Evolutionary conservation across 2,113 vertebrate species (phyloP).

Genomic region (Trichechus manatus): DNA sequence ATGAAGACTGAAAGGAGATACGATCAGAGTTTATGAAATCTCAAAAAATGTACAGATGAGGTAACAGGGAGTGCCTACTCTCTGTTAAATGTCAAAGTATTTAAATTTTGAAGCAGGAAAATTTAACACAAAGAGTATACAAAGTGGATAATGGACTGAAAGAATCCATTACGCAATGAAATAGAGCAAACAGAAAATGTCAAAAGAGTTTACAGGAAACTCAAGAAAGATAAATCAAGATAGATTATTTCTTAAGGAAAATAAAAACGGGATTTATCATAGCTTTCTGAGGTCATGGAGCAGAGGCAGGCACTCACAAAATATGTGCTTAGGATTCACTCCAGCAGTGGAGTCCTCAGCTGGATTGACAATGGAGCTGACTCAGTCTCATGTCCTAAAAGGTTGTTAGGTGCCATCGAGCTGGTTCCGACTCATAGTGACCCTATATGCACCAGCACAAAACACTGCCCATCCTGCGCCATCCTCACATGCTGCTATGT

Average conservation of each 20-base stretch:
- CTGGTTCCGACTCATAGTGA: too few species aligned
- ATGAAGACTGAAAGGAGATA: constrained; percentile 24
- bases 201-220: neutral
- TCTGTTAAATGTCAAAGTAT: constrained; percentile 28
- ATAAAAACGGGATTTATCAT: neutral
- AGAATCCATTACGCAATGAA: constrained; percentile 9
- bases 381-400: neutral
- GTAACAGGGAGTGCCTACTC: constrained; percentile 21
- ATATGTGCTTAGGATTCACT: neutral
- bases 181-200: constrained; percentile 14
- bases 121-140: neutral
- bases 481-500: too few species aligned
- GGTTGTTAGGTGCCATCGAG: neutral
- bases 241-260: constrained; percentile 49
- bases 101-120: constrained; percentile 47
- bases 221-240: constrained; percentile 1
- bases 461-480: too few species aligned
- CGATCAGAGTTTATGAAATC: constrained; percentile 24
- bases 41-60: neutral
- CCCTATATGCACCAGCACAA: too few species aligned
- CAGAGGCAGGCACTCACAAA: neutral
- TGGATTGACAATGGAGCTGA: neutral
- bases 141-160: neutral
- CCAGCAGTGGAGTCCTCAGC: neutral
- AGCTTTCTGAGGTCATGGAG: constrained; percentile 7